Evolutionary conservation across 1,140 invertebrate genomes (phyloP).

Genomic region (Cylas formicarius): DNA sequence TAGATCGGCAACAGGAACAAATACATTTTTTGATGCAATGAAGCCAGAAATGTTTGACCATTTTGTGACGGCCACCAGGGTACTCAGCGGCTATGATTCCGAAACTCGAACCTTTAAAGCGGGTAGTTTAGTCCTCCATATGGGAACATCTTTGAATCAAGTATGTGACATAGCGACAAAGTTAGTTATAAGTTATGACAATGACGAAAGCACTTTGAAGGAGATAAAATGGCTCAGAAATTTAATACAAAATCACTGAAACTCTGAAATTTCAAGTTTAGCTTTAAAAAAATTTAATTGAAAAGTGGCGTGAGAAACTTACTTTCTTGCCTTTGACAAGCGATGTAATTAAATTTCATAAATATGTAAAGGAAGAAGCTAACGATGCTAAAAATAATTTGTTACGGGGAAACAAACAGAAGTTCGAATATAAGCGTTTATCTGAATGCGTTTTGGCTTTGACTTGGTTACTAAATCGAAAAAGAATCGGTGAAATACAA

Average conservation of each 20-base stretch:
- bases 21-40: conserved; percentile 12
- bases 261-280: conserved; percentile 23
- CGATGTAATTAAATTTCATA: conserved; percentile 21
- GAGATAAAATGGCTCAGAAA: conserved; percentile 23
- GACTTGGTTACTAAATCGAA: conserved; percentile 21
- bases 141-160: conserved; percentile 18
- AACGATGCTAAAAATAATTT: conserved; percentile 8
- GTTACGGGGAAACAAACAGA: conserved; percentile 6
- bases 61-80: conserved; percentile 20
- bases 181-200: conserved; percentile 12
- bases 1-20: conserved; percentile 2
- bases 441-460: conserved; percentile 16
- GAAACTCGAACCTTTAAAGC: conserved; percentile 21
- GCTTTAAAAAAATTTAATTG: conserved; percentile 26
- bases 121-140: conserved; percentile 23
- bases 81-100: conserved; percentile 21
- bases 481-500: conserved; percentile 19
- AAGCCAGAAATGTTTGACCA: conserved; percentile 26
- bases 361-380: conserved; percentile 19
- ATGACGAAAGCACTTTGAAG: conserved; percentile 16
- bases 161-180: conserved; percentile 19
- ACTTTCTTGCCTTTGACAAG: conserved; percentile 19
- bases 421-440: conserved; percentile 9
- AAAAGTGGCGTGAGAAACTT: conserved; percentile 23
- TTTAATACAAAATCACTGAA: conserved; percentile 22